Base-by-base conservation (phyloP, 2,113 vertebrate species). In the Chlamydotis undulata region DNA sequence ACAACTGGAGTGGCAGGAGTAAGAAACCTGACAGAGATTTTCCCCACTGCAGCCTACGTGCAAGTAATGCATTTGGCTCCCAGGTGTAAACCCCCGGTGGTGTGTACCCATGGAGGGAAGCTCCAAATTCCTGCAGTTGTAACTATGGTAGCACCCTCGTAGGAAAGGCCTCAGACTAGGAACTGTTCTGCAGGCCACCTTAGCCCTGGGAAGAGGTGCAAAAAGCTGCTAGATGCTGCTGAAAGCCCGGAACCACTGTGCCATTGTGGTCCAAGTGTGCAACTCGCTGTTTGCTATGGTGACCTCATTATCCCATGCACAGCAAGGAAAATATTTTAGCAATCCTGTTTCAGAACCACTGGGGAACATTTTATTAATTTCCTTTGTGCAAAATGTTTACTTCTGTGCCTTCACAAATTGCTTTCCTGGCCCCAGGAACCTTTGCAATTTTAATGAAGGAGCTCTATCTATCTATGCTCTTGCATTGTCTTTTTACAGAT, bases 321-420 rank as follows among this genome's bases (percentile, higher is more conserved):
- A 88, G 35, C 3, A 13, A 93, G 74, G 56, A 93, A 96, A 94
- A 63, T 86, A 94, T 90, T 93, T 96, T 75, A 90, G 79, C 76
- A 86, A 53, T 5, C 28, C 24, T 37, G 1, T 78, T 83, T 81
- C 69, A 74, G 43, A 94, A 88, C 17, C 79, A 93, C 88, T 41
- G 16, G 87, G 88, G 79, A 93, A 78, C 17, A 64, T 71, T 95
- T 93, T 92, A 83, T 75, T 95, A 78, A 93, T 94, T 93, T 96
- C 39, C 60, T 90, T 63, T 81, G 56, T 64, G 86, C 47, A 71
- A 96, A 94, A 86, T 87, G 31, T 96, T 96, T 97, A 86, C 69
- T 35, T 96, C 83, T 89, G 64, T 87, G 76, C 56, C 78, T 93
- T 87, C 88, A 86, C 33, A 93, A 81, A 95, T 81, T 93, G 83